Percentiles rank a stretch among this genome's conserved stretches.
These are phyloP conservation scores for Xiphophorus birchmanni DNA, from an alignment of 2,797 vertebrate genomes.

Conservation along the genomic window DNA sequence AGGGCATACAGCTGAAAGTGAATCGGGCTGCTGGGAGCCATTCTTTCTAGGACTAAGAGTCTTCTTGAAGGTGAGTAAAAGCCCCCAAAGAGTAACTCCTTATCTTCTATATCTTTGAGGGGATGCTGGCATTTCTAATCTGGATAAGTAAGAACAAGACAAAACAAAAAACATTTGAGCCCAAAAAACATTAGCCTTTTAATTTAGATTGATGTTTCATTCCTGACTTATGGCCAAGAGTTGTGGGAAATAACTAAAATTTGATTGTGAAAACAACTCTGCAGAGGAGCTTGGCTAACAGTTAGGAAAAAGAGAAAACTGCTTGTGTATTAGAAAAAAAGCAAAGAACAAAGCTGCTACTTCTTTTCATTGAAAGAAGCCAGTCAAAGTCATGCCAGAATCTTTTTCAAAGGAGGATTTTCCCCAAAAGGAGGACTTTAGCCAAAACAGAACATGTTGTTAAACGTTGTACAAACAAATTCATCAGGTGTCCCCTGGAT, in stretches of 20 bases:
- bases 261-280: not conserved
- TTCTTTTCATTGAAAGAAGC: not conserved
- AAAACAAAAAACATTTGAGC: not conserved
- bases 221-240: not conserved
- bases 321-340: not conserved
- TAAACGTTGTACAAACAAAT: not conserved
- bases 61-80: not conserved
- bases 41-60: not conserved
- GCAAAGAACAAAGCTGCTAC: not conserved
- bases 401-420: not conserved
- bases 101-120: not conserved
- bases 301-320: not conserved
- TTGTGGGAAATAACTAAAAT: not conserved
- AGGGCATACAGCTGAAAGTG: not conserved
- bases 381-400: not conserved
- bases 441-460: not conserved
- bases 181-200: not conserved
- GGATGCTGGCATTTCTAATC: not conserved
- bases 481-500: not conserved
- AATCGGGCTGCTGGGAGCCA: not conserved
- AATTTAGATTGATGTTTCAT: not conserved
- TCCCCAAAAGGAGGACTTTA: not conserved
- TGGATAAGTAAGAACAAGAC: not conserved
- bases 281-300: not conserved
- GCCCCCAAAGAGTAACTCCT: not conserved